Evolutionary conservation across 2,797 vertebrate genomes (phyloP).

Genomic region (Coreius guichenoti): DNA sequence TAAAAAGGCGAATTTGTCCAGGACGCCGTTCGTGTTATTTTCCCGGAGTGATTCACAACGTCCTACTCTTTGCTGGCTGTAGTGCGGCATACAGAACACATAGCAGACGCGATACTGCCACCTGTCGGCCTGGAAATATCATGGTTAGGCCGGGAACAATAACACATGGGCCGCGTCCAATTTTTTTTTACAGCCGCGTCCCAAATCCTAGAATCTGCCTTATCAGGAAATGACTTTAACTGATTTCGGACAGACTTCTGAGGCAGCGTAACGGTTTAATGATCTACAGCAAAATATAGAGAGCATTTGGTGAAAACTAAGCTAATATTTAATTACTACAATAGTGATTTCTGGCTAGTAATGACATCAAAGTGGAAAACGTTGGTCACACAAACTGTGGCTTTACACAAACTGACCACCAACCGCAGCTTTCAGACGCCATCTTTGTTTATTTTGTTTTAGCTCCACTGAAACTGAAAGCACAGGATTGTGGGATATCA

Average conservation of each 20-base stretch:
- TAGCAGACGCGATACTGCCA: not conserved
- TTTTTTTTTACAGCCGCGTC: too few species aligned
- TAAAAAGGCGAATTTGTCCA: not conserved
- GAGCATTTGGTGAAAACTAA: too few species aligned
- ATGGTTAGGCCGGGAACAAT: not conserved
- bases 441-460: not conserved
- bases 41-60: slow-evolving; percentile 39
- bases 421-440: not conserved
- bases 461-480: not conserved
- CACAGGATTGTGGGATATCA: not conserved
- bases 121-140: slow-evolving; percentile 18
- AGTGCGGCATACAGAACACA: not conserved
- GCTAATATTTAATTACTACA: not conserved
- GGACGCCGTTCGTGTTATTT: slow-evolving; percentile 9
- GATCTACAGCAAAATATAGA: too few species aligned
- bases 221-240: too few species aligned
- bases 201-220: too few species aligned
- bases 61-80: slow-evolving; percentile 32
- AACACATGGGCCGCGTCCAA: not conserved
- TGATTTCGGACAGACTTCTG: too few species aligned
- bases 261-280: too few species aligned
- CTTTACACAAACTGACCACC: not conserved
- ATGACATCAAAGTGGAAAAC: not conserved
- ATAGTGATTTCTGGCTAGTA: not conserved
- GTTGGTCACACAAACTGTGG: not conserved